Conservation (phyloP, 1,140 invertebrate genomes). For the Meloidogyne chitwoodi region DNA sequence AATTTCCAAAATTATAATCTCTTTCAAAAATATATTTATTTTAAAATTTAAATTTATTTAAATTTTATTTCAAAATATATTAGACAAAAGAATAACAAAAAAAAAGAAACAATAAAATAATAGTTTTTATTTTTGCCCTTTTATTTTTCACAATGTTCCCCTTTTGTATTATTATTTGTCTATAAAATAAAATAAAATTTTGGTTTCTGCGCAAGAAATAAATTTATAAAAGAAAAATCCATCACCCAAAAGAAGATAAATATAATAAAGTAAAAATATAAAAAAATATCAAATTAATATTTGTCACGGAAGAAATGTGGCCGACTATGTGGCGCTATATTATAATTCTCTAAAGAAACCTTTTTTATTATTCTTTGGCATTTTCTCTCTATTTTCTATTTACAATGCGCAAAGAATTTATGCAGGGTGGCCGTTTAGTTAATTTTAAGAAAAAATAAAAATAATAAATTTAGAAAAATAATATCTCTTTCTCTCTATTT, state of each 20-base stretch:
- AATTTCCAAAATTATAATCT: no score
- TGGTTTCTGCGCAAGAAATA: no score
- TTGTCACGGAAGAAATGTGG: conserved; percentile 3
- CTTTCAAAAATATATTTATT: no score
- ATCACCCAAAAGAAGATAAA: not conserved
- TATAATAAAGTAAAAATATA: not conserved
- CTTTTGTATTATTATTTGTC: no score
- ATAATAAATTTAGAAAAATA: not conserved
- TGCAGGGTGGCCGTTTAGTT: not conserved
- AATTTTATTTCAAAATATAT: no score
- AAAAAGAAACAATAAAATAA: no score
- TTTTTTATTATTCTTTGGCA: not conserved
- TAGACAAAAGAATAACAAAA: no score
- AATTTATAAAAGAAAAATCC: not conserved
- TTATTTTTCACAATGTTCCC: no score
- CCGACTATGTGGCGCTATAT: not conserved
- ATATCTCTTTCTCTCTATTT: not conserved
- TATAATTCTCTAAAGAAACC: not conserved
- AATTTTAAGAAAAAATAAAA: not conserved
- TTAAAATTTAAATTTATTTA: no score
- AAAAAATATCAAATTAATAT: conserved; percentile 11
- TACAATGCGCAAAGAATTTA: not conserved
- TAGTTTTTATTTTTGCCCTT: no score
- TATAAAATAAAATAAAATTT: no score
- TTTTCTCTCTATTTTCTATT: not conserved